Evolutionary conservation across 2,797 vertebrate species (phyloP).

Genomic region (Lycodopsis pacificus): DNA sequence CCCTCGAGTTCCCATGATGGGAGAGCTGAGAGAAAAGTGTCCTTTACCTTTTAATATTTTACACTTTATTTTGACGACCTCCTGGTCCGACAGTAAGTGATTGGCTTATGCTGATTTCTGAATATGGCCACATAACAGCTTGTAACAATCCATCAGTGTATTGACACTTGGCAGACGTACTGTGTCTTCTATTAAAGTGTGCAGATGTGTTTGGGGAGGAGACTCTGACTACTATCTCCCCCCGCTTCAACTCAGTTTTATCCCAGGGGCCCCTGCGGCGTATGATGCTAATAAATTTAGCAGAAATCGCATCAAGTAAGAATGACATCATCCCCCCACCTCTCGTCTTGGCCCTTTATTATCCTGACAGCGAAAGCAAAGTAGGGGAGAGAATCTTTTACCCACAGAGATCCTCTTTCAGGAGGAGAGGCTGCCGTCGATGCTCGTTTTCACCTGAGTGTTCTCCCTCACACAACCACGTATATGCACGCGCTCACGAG

Average conservation of each 20-base stretch:
- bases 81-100: constrained; percentile 13
- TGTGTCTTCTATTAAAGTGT: constrained; percentile 9
- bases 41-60: constrained; percentile 12
- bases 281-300: constrained; percentile 73
- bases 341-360: constrained; percentile 26
- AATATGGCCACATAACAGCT: constrained; percentile 2
- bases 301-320: constrained; percentile 73
- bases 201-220: constrained; percentile 41
- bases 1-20: not conserved
- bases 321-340: constrained; percentile 75
- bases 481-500: not conserved
- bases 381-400: constrained; percentile 48
- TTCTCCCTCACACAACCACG: constrained; percentile 7
- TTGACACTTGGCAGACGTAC: constrained; percentile 29
- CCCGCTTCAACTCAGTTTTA: constrained; percentile 43
- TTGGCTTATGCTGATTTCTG: constrained; percentile 17
- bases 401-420: constrained; percentile 72
- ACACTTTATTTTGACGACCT: not conserved
- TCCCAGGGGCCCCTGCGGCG: constrained; percentile 58
- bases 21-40: not conserved
- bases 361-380: constrained; percentile 35
- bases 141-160: constrained; percentile 14
- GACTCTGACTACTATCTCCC: constrained; percentile 37
- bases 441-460: constrained; percentile 43
- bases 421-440: constrained; percentile 14